Evolutionary conservation across 2,113 vertebrate species (phyloP), one percentile per base, ranked within the genome.

Genomic region (Pogonocichla stellata): DNA sequence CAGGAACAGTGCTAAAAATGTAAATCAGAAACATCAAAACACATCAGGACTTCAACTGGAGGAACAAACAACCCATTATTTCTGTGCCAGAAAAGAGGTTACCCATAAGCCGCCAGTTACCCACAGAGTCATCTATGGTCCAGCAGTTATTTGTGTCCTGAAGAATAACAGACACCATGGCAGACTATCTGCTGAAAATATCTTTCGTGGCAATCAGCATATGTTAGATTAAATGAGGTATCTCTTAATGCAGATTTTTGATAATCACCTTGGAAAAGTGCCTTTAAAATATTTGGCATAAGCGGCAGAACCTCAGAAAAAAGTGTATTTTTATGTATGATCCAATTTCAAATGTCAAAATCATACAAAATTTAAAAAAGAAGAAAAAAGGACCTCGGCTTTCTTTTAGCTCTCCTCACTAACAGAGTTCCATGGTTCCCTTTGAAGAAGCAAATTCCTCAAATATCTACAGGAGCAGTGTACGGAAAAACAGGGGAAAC

Each of bases 21-120:
- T 88, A 94, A 92, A 93, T 92, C 83, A 92, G 88, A 95, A 88
- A 96, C 94, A 94, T 93, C 91, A 97, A 97, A 96, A 97, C 67
- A 92, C 69, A 88, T 92, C 77, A 84, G 43, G 67, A 89, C 71
- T 92, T 95, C 54, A 92, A 34, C 89, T 40, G 33, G 4, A 92
- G 36, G 67, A 93, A 96, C 88, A 97, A 93, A 78, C 72, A 86
- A 60, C 17, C 88, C 73, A 88, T 93, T 97, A 88, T 96, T 95
- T 88, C 64, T 58, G 47, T 93, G 95, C 92, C 94, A 95, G 43
- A 88, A 94, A 73, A 90, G 93, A 86, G 81, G 92, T 80, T 94
- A 93, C 85, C 81, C 92, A 78, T 86, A 86, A 94, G 72, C 56
- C 8, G 0, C 25, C 82, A 72, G 72, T 69, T 90, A 93, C 56